These are phyloP conservation scores for Epiblema foenella DNA, from an alignment of 2,888 invertebrate genomes.

Conservation along the genomic window DNA sequence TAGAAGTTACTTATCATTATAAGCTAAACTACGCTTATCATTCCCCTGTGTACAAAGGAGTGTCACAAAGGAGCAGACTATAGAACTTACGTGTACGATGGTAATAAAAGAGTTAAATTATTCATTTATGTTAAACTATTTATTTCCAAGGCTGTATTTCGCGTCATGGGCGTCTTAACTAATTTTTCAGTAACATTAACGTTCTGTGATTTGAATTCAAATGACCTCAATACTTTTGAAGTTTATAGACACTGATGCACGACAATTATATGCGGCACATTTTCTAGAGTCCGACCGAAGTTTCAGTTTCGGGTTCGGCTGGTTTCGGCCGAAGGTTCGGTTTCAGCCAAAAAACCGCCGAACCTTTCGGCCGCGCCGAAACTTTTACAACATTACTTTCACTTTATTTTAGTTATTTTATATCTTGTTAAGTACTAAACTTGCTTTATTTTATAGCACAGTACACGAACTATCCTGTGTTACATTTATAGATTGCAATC, in stretches of 20 bases:
- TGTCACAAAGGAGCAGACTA: constrained; percentile 9
- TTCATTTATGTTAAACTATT: constrained; percentile 64
- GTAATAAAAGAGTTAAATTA: constrained; percentile 46
- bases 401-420: too few relatives aligned
- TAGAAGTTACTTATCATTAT: background rate
- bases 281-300: too few relatives aligned
- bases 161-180: constrained; percentile 57
- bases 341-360: too few relatives aligned
- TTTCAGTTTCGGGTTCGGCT: too few relatives aligned
- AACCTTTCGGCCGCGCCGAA: too few relatives aligned
- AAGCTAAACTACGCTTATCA: background rate
- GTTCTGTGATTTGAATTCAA: constrained; percentile 3
- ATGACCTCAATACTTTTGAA: background rate
- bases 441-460: too few relatives aligned
- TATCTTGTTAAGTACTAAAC: too few relatives aligned
- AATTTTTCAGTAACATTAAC: constrained; percentile 31
- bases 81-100: constrained; percentile 4
- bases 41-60: background rate
- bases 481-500: too few relatives aligned
- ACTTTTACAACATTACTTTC: too few relatives aligned
- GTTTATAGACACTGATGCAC: background rate
- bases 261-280: too few relatives aligned
- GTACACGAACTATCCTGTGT: too few relatives aligned
- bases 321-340: too few relatives aligned
- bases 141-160: constrained; percentile 60